Evolutionary conservation across 2,888 invertebrate genomes (phyloP).

Genomic region (Nematopogon swammerdamellus): DNA sequence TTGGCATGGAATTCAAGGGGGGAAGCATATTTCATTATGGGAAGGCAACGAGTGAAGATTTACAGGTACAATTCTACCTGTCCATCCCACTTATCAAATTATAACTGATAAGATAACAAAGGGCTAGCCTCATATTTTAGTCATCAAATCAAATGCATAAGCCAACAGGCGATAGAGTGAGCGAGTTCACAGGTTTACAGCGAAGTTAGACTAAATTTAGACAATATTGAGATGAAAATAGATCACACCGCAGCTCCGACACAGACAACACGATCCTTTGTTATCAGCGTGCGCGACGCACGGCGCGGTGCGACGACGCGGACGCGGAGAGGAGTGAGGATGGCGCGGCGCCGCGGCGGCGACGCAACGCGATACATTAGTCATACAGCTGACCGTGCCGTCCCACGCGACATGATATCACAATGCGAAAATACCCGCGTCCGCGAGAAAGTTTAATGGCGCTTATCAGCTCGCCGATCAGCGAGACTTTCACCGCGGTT

Average conservation of each 20-base stretch:
- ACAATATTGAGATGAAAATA: not conserved
- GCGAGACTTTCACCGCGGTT: conserved; percentile 56
- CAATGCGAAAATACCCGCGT: conserved; percentile 59
- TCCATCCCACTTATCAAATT: no score
- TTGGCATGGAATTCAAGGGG: no score
- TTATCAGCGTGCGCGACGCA: conserved; percentile 37
- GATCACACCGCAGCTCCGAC: not conserved
- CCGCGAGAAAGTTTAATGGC: conserved; percentile 60
- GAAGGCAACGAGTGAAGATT: no score
- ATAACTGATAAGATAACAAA: no score
- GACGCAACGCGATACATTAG: conserved; percentile 49
- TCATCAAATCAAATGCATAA: no score
- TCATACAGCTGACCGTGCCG: conserved; percentile 50
- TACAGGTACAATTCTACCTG: no score
- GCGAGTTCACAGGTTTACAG: no score
- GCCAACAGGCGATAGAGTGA: no score
- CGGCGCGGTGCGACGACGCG: no score
- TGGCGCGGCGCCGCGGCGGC: conserved; percentile 23
- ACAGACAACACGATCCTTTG: conserved; percentile 29
- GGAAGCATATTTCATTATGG: no score
- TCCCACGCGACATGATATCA: conserved; percentile 60
- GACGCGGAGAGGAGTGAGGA: conserved; percentile 15
- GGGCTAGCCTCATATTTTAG: no score
- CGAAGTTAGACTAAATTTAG: not conserved
- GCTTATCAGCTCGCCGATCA: conserved; percentile 59